phyloP scores from a whole-genome alignment of 53 echinoderm and acorn worm species.

The Paelopatides confundens region DNA sequence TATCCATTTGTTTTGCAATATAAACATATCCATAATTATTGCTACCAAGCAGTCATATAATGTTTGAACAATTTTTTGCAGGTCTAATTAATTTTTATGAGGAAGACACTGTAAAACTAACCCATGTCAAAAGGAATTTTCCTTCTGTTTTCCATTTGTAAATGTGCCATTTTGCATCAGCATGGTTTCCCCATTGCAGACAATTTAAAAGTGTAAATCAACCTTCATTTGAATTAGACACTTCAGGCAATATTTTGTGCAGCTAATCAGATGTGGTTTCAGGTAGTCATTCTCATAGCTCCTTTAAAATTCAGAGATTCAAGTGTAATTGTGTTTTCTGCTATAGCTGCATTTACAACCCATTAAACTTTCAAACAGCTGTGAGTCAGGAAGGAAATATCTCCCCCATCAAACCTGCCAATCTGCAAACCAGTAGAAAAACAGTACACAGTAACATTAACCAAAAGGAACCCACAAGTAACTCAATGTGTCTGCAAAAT shows the following conservation, averaged over 20 bases:
- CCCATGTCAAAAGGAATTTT: no score
- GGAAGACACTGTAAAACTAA: no score
- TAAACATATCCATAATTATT: no score
- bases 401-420: conserved; percentile 9
- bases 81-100: no score
- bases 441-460: neutral
- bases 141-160: no score
- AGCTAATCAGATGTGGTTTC: neutral
- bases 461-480: neutral
- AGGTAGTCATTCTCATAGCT: neutral
- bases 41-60: no score
- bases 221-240: neutral
- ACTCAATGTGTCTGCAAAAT: conserved; percentile 37
- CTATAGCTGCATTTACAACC: conserved; percentile 15
- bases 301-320: conserved; percentile 49
- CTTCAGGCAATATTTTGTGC: neutral
- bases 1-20: no score
- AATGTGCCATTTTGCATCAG: neutral
- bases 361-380: conserved; percentile 3
- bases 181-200: neutral
- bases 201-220: neutral
- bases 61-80: no score
- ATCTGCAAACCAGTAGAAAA: neutral
- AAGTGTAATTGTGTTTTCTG: neutral
- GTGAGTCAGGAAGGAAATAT: conserved; percentile 34